Conservation (phyloP, 1,140 invertebrate species). For the Zaprionus ornatus region DNA sequence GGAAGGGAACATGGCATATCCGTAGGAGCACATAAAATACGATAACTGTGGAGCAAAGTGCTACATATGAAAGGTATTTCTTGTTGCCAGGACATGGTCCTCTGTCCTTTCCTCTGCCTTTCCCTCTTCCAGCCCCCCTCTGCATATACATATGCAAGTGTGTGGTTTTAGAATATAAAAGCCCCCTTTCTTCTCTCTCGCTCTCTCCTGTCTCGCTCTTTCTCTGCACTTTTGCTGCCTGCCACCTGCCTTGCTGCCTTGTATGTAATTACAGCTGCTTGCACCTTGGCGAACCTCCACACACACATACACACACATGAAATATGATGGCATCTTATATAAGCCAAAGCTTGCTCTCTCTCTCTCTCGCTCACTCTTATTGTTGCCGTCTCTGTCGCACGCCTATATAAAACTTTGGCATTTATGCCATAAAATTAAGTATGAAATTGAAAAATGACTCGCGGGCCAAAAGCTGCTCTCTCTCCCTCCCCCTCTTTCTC, state of each 20-base stretch:
- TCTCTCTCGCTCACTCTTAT: neutral
- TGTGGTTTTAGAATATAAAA: slow-evolving; percentile 70
- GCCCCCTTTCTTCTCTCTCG: neutral
- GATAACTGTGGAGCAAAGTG: slow-evolving; percentile 76
- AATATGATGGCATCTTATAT: slow-evolving; percentile 70
- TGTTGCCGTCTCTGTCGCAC: neutral
- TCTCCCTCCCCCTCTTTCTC: neutral
- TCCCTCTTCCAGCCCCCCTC: neutral
- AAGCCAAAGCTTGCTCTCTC: slow-evolving; percentile 41
- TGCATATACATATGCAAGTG: slow-evolving; percentile 43
- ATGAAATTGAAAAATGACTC: slow-evolving; percentile 80
- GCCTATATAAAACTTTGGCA: slow-evolving; percentile 69
- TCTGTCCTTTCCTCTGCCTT: neutral
- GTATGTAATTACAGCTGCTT: slow-evolving; percentile 72
- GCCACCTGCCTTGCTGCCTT: neutral
- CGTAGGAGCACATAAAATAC: slow-evolving; percentile 74
- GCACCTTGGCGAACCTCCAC: slow-evolving; percentile 48
- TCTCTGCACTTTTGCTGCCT: neutral
- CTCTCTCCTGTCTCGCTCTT: neutral
- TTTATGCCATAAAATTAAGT: slow-evolving; percentile 82
- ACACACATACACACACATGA: slow-evolving; percentile 48
- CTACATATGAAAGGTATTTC: slow-evolving; percentile 78
- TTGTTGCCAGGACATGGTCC: slow-evolving; percentile 5
- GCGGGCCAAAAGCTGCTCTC: slow-evolving; percentile 34
- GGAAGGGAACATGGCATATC: slow-evolving; percentile 42